Conservation (phyloP, 2,797 vertebrate genomes). For the Pampus argenteus region DNA sequence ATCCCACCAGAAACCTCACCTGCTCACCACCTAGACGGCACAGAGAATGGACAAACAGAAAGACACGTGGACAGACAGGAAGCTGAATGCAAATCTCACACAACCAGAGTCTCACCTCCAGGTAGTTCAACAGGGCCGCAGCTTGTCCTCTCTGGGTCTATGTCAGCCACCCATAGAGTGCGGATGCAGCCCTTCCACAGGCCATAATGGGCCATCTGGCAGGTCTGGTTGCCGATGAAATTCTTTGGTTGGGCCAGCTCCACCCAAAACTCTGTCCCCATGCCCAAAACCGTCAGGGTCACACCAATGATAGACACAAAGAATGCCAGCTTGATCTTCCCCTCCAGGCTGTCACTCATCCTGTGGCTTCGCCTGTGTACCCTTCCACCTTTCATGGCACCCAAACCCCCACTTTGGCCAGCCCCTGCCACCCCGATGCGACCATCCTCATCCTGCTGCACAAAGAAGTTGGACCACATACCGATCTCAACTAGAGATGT, state of each 20-base stretch:
- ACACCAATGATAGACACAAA: constrained; percentile 89
- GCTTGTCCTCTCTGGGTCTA: constrained; percentile 87
- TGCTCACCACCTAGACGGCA: constrained; percentile 37
- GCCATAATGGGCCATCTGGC: constrained; percentile 90
- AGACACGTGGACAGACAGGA: constrained; percentile 25
- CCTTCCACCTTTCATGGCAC: constrained; percentile 72
- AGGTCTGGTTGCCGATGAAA: constrained; percentile 87
- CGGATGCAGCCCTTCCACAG: constrained; percentile 92
- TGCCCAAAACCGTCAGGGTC: constrained; percentile 89
- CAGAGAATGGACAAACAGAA: constrained; percentile 29
- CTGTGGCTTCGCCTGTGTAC: constrained; percentile 71
- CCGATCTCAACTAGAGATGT: constrained; percentile 21
- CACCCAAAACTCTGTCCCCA: constrained; percentile 95
- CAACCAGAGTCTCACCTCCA: constrained; percentile 85
- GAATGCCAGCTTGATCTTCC: constrained; percentile 91
- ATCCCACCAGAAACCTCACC: constrained; percentile 46
- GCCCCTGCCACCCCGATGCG: constrained; percentile 74
- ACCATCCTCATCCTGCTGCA: constrained; percentile 88
- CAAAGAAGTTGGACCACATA: constrained; percentile 92
- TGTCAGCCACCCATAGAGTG: constrained; percentile 88
- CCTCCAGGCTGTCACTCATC: constrained; percentile 89
- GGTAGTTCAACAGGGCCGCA: constrained; percentile 91
- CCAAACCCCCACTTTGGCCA: constrained; percentile 66
- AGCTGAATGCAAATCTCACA: background rate
- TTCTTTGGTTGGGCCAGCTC: constrained; percentile 89